Percentiles rank a stretch among this genome's conserved stretches.
Evolutionary conservation across 2,888 invertebrate species (phyloP).

Genomic region (Suillia variegata): DNA sequence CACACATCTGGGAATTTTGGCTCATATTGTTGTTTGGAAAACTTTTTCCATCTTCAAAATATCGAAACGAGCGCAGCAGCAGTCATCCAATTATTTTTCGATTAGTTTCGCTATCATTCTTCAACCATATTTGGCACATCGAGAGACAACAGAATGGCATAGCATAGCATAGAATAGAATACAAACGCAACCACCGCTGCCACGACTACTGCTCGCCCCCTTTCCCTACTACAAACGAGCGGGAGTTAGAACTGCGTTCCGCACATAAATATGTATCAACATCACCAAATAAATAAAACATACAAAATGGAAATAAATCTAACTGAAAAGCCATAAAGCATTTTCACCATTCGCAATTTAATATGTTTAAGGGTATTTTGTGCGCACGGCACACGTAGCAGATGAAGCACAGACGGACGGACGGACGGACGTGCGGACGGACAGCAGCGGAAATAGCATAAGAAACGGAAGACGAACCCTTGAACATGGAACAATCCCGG

Average conservation of each 20-base stretch:
- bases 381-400: conserved; percentile 44
- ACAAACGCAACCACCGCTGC: conserved; percentile 32
- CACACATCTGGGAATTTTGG: conserved; percentile 54
- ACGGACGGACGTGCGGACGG: conserved; percentile 18
- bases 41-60: conserved; percentile 32
- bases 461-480: conserved; percentile 19
- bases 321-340: conserved; percentile 60
- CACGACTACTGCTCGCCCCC: conserved; percentile 6
- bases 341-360: conserved; percentile 59
- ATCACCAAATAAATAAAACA: conserved; percentile 55
- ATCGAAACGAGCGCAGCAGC: conserved; percentile 31
- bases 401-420: not conserved
- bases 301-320: conserved; percentile 61
- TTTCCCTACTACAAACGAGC: not conserved
- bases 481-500: too few species aligned
- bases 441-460: conserved; percentile 33
- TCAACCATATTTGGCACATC: conserved; percentile 45
- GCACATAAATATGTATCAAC: conserved; percentile 39
- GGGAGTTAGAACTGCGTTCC: conserved; percentile 18
- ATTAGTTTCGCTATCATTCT: conserved; percentile 60
- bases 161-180: too few species aligned
- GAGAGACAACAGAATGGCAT: too few species aligned
- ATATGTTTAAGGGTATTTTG: conserved; percentile 56
- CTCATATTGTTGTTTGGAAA: conserved; percentile 37
- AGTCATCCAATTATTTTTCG: conserved; percentile 60